phyloP scores from a whole-genome alignment of 2,888 invertebrate genomes.

The Nemurella pictetii region DNA sequence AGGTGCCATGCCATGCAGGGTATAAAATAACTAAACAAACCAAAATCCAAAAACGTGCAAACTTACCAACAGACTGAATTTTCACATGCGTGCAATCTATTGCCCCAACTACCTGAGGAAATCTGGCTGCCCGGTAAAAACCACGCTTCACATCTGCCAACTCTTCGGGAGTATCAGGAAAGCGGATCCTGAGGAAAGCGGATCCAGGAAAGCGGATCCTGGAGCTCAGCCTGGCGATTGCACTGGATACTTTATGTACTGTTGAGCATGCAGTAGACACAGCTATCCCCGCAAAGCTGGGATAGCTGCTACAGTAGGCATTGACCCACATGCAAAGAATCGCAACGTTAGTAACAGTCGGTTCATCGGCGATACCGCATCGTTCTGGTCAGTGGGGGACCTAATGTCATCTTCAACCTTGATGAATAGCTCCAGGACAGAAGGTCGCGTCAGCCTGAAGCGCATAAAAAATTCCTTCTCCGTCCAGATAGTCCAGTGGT shows the following conservation, averaged over 20 bases:
- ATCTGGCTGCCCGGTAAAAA: too few species aligned
- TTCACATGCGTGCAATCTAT: too few species aligned
- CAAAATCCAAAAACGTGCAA: too few species aligned
- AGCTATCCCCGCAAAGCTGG: neutral
- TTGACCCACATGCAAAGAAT: neutral
- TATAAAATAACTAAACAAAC: too few species aligned
- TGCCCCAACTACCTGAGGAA: too few species aligned
- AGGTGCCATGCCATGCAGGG: too few species aligned
- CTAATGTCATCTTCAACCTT: neutral
- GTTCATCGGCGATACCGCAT: neutral
- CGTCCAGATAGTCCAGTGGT: neutral
- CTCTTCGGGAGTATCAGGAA: too few species aligned
- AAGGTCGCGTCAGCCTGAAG: neutral
- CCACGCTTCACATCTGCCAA: too few species aligned
- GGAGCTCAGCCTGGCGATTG: neutral
- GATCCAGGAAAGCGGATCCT: too few species aligned
- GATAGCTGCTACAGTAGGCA: neutral
- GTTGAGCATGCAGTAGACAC: neutral
- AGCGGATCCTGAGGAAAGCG: too few species aligned
- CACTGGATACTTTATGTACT: neutral
- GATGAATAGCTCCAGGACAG: neutral
- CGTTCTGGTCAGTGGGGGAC: neutral
- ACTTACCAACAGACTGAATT: neutral
- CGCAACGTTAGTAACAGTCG: neutral
- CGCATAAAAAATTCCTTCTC: conserved; percentile 1